Evolutionary conservation across 2,113 vertebrate genomes (phyloP).

Genomic region (Bubo blakistoni): DNA sequence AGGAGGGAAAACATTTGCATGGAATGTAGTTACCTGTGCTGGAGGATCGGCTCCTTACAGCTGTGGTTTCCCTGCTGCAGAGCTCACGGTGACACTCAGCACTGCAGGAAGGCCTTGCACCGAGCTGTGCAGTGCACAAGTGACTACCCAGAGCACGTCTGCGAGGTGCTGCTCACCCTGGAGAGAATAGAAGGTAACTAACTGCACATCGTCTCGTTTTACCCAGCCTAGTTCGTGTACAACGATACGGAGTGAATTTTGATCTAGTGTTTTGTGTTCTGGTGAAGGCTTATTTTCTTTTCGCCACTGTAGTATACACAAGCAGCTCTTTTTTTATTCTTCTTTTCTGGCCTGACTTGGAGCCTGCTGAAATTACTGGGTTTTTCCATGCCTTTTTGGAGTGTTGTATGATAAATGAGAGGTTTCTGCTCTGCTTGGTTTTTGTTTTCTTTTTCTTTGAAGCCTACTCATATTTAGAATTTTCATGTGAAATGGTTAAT

Average conservation of each 20-base stretch:
- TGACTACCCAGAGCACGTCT: conserved; percentile 96
- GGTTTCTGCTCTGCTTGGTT: neutral
- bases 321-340: neutral
- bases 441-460: neutral
- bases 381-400: neutral
- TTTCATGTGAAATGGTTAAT: neutral
- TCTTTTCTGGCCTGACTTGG: neutral
- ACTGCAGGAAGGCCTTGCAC: conserved; percentile 94
- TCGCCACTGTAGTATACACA: neutral
- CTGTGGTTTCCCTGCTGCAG: conserved; percentile 38
- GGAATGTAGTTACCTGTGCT: too few species aligned
- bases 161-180: conserved; percentile 92
- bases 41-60: neutral
- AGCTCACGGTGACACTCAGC: conserved; percentile 85
- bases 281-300: neutral
- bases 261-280: neutral
- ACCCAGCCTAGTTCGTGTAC: neutral
- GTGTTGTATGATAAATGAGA: neutral
- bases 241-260: neutral
- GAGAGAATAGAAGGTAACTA: conserved; percentile 90
- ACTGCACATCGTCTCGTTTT: accelerated
- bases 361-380: neutral
- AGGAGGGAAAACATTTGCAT: accelerated
- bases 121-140: conserved; percentile 93
- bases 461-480: neutral